Evolutionary conservation across 2,888 invertebrate species (phyloP), one percentile per base, ranked within the genome.

Genomic region (Glyphotaelius pellucidus): DNA sequence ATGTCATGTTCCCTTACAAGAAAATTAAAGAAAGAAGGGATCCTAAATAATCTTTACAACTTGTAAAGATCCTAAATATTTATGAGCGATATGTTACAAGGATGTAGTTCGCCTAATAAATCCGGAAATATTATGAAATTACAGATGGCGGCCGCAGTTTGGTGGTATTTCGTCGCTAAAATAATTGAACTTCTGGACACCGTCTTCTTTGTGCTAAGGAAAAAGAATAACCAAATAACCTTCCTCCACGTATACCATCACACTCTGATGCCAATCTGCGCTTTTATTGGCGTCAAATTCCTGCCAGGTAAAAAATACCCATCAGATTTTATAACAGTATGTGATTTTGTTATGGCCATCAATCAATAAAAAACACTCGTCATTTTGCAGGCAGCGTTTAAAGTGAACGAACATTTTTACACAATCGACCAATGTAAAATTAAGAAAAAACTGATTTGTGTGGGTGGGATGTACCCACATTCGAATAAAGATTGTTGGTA

Each of bases 211-310:
- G 98, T 99, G 12, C 95, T 99, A 94, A 97, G 99, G 89, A 99
- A 99, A 95, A 99, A 99, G 95, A 97, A 98, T 94, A 97, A 97
- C 91, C 99, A 99, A 95, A 97, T 99, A 38, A 97, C 98, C 0
- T 98, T 98, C 94, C 96, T 99, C 31, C 99, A 99, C 94, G 97
- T 99, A 25, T 99, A 98, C 94, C 99, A 99, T 95, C 99, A 99
- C 94, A 96, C 97, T 3, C 96, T 97, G 94, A 98, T 98, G 95
- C 98, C 98, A 38, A 95, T 98, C 92, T 97, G 98, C 94, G 97
- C 97, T 1, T 98, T 98, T 98, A 97, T 97, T 32, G 98, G 98
- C 89, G 95, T 97, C 35, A 98, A 98, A 95, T 98, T 97, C 94
- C 95, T 98, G 91, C 97, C 98, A 94, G 98, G 97, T 97, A 95